Base-by-base conservation (phyloP, 2,888 invertebrate species). In the Diachrysia chrysitis region DNA sequence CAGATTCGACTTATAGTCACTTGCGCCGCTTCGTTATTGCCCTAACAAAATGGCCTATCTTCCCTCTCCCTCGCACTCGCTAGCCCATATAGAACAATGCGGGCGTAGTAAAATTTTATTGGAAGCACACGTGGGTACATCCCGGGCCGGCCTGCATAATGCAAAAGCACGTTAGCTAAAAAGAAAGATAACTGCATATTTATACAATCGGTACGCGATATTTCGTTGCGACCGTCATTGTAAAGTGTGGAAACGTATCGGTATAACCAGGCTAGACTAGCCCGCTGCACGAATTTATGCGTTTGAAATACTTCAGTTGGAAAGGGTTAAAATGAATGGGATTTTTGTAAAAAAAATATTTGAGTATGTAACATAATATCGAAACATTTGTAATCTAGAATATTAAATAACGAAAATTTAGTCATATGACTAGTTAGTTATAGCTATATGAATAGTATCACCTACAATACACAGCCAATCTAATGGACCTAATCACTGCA, bases 121-220 rank as follows among this genome's bases (percentile, higher is more conserved):
- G 92, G 89, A 85, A 86, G 88, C 92, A 91, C 95, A 95, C 94
- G 94, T 95, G 94, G 92, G 85, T 85, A 84, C 88, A 86, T 84
- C 78, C 75, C 73, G 67, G 58, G 67, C 69, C 81, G 84, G 87
- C 89, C 91, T 92, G 94, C 93, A 94, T 95, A 92, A 95, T 95
- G 93, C 93, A 93, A 89, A 87, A 89, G 90, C 91, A 93, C 92
- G 92, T 93, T 92, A 92, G 92, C 93, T 93, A 94, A 94, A 94
- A 94, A 94, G 93, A 94, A 93, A 93, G 94, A 94, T 94, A 95
- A 94, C 91, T 92, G 91, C 93, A 94, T 95, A 95, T 95, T 95
- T 95, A 95, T 94, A 92, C 93, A 88, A 91, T 90, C 91, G 90
- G 89, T 88, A 86, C 86, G 89, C 93, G 92, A 93, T 94, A 94